These are phyloP conservation scores for Parasteatoda tepidariorum DNA, from an alignment of 1,140 invertebrate genomes.

Conservation along the genomic window DNA sequence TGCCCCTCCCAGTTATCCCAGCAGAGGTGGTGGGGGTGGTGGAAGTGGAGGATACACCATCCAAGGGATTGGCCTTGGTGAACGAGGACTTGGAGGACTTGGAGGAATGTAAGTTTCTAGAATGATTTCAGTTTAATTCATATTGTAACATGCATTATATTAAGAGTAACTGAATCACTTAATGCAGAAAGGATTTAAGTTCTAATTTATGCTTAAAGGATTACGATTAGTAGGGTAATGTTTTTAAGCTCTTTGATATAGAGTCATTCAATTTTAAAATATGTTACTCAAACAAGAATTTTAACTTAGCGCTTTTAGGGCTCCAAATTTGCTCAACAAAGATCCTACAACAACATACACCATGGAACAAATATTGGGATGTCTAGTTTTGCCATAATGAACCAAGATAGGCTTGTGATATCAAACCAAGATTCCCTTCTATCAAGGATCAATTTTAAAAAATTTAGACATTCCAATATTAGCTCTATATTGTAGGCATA, in stretches of 20 bases:
- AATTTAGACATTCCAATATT: too few relatives aligned
- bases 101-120: constrained; percentile 35
- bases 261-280: background rate
- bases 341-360: too few relatives aligned
- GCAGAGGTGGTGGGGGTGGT: background rate
- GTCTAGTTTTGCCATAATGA: too few relatives aligned
- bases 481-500: too few relatives aligned
- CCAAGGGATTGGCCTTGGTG: constrained; percentile 21
- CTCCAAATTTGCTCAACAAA: too few relatives aligned
- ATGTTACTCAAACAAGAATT: background rate
- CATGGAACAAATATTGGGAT: too few relatives aligned
- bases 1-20: background rate
- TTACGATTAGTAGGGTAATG: background rate
- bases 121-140: background rate
- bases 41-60: constrained; percentile 17
- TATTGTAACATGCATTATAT: background rate
- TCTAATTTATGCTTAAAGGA: background rate
- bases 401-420: too few relatives aligned
- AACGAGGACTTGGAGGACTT: constrained; percentile 26
- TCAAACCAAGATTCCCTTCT: too few relatives aligned
- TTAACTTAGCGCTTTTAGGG: constrained; percentile 1
- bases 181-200: background rate
- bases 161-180: background rate
- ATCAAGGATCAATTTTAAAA: too few relatives aligned
- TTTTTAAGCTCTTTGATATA: background rate